Evolutionary conservation across 1,140 invertebrate species (phyloP).

Genomic region (Ridgeia piscesae): DNA sequence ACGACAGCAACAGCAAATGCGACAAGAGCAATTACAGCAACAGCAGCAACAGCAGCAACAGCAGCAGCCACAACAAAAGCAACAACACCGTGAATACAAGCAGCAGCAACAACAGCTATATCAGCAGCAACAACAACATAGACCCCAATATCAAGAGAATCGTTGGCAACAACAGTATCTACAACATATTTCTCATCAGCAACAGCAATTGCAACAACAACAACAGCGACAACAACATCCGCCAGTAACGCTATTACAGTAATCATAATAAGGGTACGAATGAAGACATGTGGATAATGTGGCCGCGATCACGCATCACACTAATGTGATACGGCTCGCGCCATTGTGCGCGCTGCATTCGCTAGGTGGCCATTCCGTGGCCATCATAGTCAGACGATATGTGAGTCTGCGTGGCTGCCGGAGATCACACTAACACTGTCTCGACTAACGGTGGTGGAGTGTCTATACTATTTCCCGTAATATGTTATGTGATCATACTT

Average conservation of each 20-base stretch:
- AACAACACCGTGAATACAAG: no score
- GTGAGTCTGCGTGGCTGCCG: no score
- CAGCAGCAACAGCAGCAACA: not conserved
- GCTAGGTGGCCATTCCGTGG: not conserved
- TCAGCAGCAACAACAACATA: not conserved
- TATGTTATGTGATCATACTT: not conserved
- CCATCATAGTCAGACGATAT: not conserved
- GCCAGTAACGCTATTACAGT: not conserved
- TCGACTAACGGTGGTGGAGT: not conserved
- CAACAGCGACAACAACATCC: not conserved
- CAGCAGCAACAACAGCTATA: not conserved
- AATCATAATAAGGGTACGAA: not conserved
- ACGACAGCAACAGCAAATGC: not conserved
- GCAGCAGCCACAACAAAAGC: not conserved
- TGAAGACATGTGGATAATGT: not conserved
- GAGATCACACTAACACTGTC: not conserved
- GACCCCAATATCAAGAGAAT: not conserved
- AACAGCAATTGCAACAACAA: not conserved
- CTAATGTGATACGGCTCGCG: not conserved
- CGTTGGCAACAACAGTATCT: not conserved
- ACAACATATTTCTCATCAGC: not conserved
- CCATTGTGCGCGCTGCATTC: not conserved
- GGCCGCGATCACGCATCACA: not conserved
- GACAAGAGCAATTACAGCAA: not conserved
- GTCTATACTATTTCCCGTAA: not conserved